Conservation (phyloP, 2,888 invertebrate species). For the Agriotes lineatus region DNA sequence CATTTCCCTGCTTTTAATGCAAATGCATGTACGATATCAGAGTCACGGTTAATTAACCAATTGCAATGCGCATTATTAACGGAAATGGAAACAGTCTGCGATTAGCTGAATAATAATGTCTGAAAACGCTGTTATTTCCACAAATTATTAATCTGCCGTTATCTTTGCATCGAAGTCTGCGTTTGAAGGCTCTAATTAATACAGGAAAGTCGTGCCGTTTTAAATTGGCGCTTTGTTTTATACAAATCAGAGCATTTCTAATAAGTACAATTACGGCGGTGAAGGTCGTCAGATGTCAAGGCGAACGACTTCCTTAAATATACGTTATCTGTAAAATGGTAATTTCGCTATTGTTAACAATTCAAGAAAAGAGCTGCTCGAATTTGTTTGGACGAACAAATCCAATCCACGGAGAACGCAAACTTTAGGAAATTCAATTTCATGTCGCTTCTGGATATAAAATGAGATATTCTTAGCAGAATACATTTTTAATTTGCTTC, state of each 20-base stretch:
- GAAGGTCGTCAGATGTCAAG: slow-evolving; percentile 42
- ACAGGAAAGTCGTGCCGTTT: slow-evolving; percentile 8
- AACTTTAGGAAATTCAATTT: too few relatives aligned
- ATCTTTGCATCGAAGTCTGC: neutral
- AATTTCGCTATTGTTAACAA: slow-evolving; percentile 2
- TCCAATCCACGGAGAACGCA: too few relatives aligned
- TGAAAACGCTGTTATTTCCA: neutral
- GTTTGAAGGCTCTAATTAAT: slow-evolving; percentile 1
- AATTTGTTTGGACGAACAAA: too few relatives aligned
- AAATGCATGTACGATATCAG: neutral
- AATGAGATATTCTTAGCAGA: too few relatives aligned
- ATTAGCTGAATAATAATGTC: neutral
- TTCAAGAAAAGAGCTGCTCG: neutral
- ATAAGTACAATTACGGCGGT: slow-evolving; percentile 26
- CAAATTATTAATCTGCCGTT: neutral
- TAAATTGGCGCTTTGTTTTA: slow-evolving; percentile 14
- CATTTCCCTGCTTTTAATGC: slow-evolving; percentile 10
- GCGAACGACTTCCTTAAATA: slow-evolving; percentile 24
- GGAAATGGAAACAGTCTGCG: neutral
- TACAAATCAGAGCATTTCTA: slow-evolving; percentile 37
- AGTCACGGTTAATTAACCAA: slow-evolving; percentile 5
- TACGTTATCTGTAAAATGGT: slow-evolving; percentile 16
- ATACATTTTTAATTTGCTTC: too few relatives aligned
- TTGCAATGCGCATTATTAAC: neutral
- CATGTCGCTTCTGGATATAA: too few relatives aligned